Evolutionary conservation across 2,888 invertebrate genomes (phyloP).

Genomic region (Syritta pipiens): DNA sequence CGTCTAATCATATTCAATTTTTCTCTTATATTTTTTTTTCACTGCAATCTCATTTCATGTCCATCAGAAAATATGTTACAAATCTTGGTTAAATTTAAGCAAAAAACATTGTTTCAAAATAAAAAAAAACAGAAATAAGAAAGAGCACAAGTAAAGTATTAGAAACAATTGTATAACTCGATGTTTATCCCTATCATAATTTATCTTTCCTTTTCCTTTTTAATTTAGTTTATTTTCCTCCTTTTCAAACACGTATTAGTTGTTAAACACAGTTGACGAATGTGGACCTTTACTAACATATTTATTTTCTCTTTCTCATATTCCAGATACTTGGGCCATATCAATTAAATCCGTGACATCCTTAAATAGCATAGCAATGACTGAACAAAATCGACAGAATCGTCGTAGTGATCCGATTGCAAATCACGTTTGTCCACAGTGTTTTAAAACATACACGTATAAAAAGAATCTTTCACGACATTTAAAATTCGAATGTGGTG

Average conservation of each 20-base stretch:
- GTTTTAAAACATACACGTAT: constrained; percentile 82
- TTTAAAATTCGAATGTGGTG: constrained; percentile 82
- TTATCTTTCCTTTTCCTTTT: not conserved
- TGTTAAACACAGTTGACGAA: not conserved
- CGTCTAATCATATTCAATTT: constrained; percentile 1
- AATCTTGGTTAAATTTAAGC: not conserved
- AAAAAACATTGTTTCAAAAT: not conserved
- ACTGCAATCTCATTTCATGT: constrained; percentile 5
- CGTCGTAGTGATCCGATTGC: constrained; percentile 23
- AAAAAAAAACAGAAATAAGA: constrained; percentile 28
- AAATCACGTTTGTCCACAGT: constrained; percentile 80
- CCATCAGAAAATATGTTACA: constrained; percentile 3
- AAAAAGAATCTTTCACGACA: constrained; percentile 82
- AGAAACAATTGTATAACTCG: not conserved
- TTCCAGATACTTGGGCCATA: constrained; percentile 76
- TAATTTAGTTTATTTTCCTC: not conserved
- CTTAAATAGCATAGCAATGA: constrained; percentile 74
- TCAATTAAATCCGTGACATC: constrained; percentile 78
- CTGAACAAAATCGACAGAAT: constrained; percentile 59
- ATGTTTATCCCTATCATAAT: constrained; percentile 3
- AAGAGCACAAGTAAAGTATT: constrained; percentile 64
- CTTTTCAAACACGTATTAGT: not conserved
- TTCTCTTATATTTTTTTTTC: not conserved
- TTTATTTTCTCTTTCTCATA: constrained; percentile 47
- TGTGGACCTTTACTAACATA: constrained; percentile 35